Conservation (phyloP, 2,888 invertebrate genomes). For the Drosophila meridionalis region DNA sequence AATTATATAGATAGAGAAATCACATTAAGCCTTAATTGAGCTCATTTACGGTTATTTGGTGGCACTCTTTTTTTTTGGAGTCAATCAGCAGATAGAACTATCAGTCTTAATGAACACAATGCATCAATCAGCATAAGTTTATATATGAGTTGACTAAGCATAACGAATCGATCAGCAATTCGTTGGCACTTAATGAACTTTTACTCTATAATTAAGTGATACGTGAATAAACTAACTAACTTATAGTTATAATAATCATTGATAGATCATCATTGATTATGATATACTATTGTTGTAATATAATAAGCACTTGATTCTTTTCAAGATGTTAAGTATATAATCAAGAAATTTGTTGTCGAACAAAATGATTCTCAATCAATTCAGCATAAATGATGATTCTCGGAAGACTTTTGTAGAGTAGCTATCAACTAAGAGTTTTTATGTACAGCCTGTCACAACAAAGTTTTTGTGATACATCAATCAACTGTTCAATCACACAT, state of each 20-base stretch:
- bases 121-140: neutral
- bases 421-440: no score
- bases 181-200: neutral
- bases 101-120: neutral
- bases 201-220: no score
- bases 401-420: no score
- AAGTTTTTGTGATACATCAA: neutral
- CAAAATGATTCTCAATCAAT: neutral
- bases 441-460: neutral
- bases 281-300: neutral
- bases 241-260: neutral
- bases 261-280: neutral
- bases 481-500: neutral
- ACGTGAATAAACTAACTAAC: neutral
- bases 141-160: neutral
- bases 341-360: neutral
- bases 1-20: neutral
- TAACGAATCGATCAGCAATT: constrained; percentile 1
- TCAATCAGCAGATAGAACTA: neutral
- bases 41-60: neutral
- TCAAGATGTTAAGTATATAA: neutral
- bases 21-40: neutral
- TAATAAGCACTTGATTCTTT: no score
- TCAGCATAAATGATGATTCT: neutral
- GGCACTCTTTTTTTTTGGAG: neutral